Evolutionary conservation across 1,140 invertebrate genomes (phyloP), one percentile per base, ranked within the genome.

Genomic region (Arion vulgaris): DNA sequence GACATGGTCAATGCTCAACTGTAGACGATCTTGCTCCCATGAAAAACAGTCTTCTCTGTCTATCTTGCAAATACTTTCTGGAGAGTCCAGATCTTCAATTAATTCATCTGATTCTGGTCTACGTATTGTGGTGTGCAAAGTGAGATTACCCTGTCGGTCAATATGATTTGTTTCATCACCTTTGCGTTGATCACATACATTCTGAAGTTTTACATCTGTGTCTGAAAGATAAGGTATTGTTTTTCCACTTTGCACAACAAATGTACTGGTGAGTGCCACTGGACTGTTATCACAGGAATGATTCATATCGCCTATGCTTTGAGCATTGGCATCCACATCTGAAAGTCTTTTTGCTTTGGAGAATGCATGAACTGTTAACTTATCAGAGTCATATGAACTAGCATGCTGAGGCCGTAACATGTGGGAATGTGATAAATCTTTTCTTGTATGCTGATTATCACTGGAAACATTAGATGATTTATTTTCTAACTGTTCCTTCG

Each of bases 41-140:
- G 87, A 90, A 71, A 91, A 91, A 82, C 89, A 91, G 80, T 91
- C 91, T 62, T 91, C 91, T 19, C 78, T 80, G 78, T 91, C 91
- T 39, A 91, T 91, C 53, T 90, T 86, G 49, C 84, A 87, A 45
- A 91, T 88, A 83, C 89, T 90, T 73, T 91, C 90, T 34, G 90
- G 90, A 15, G 90, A 90, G 66, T 91, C 90, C 26, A 91, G 82
- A n/a, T 91, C 91, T 69, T 89, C 89, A 36, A 91, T 80, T 81
- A 85, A 85, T 17, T 87, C 87, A 79, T 82, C 77, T 28, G 23
- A 28, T 15, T 68, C 39, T 19, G 26, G 36, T n/a, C 77, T 83
- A 34, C 17, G 13, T 4, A 26, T 49, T 72, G 79, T 81, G 49
- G 32, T 57, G 32, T 36, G 26, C 23, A 81, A 68, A 4, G 80